Percentiles rank a stretch among this genome's conserved stretches.
Conservation (phyloP, 2,888 invertebrate genomes). For the Metallyticus violacea region DNA sequence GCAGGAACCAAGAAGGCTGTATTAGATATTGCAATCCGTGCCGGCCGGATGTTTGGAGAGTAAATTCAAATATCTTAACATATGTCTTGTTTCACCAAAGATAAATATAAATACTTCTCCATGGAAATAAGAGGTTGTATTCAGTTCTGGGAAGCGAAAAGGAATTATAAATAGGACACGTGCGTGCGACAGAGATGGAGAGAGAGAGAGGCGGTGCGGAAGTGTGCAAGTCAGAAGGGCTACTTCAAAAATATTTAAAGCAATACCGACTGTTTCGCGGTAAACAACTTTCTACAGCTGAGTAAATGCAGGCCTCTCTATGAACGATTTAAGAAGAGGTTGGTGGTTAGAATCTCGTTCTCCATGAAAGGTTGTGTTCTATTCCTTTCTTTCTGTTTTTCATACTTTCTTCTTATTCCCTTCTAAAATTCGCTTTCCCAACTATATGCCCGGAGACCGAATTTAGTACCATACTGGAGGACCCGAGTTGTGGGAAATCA, state of each 20-base stretch:
- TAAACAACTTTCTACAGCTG: conserved; percentile 24
- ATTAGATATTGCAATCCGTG: conserved; percentile 10
- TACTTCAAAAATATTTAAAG: conserved; percentile 32
- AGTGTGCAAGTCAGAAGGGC: background rate
- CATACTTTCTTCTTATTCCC: too few species aligned
- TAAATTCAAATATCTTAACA: conserved; percentile 32
- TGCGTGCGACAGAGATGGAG: conserved; percentile 23
- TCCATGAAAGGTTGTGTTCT: too few species aligned
- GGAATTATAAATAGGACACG: conserved; percentile 28
- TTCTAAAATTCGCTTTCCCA: too few species aligned
- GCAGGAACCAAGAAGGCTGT: background rate
- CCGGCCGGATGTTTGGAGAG: conserved; percentile 33
- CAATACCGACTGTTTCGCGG: conserved; percentile 27
- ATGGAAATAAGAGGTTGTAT: conserved; percentile 32
- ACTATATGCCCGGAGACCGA: too few species aligned
- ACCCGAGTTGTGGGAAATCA: too few species aligned
- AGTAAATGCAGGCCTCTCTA: background rate
- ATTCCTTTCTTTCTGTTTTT: too few species aligned
- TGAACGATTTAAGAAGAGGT: background rate
- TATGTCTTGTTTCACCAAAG: conserved; percentile 32
- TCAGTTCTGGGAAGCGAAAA: conserved; percentile 31
- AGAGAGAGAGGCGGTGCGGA: background rate
- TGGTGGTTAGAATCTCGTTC: background rate
- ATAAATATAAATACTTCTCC: conserved; percentile 34
- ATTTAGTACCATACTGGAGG: too few species aligned